Evolutionary conservation across 2,888 invertebrate genomes (phyloP).

Genomic region (Coecobrya sp.): DNA sequence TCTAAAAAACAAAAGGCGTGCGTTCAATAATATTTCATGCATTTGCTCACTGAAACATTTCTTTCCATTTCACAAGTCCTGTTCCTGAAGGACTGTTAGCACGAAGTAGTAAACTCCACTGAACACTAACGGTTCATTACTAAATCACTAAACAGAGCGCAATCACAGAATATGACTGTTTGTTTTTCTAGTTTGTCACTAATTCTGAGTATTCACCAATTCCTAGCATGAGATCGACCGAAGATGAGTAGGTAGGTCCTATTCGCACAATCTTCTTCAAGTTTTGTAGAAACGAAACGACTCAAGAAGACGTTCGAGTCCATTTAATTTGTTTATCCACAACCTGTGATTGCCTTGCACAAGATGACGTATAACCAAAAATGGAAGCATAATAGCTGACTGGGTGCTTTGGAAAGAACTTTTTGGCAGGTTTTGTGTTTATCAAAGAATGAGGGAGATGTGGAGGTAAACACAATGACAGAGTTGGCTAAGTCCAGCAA

Average conservation of each 20-base stretch:
- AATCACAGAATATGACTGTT: conserved; percentile 3
- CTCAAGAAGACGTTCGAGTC: neutral
- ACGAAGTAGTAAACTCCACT: neutral
- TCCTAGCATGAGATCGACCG: neutral
- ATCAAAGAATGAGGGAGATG: neutral
- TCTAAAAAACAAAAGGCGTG: neutral
- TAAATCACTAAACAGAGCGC: neutral
- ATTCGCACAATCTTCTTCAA: neutral
- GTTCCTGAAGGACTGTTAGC: neutral
- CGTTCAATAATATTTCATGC: neutral
- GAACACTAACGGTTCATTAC: neutral
- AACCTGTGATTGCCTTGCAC: neutral
- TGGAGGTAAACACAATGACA: neutral
- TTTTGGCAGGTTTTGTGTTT: conserved; percentile 1
- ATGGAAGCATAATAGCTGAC: neutral
- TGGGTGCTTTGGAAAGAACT: neutral
- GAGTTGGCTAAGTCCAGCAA: neutral
- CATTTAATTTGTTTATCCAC: neutral
- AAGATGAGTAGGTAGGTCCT: neutral
- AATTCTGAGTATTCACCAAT: neutral
- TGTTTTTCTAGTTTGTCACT: neutral
- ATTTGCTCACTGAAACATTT: neutral
- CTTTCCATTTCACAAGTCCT: neutral
- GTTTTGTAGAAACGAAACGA: neutral
- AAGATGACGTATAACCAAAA: neutral